Evolutionary conservation across 2,113 vertebrate species (phyloP).

Genomic region (Ornithorhynchus anatinus): DNA sequence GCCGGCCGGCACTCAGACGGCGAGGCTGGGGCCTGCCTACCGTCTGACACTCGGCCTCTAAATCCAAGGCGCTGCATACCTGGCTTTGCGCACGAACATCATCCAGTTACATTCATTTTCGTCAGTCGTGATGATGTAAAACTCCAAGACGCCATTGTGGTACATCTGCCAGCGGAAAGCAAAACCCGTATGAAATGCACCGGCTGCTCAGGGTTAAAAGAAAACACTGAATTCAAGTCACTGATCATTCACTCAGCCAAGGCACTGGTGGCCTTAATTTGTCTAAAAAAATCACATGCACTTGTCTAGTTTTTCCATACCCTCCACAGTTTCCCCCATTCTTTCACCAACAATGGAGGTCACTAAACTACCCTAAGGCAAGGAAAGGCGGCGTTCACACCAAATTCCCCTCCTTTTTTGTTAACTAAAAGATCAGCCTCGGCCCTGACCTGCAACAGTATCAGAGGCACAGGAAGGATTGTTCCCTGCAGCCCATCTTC

Average conservation of each 20-base stretch:
- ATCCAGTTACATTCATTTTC: conserved; percentile 99
- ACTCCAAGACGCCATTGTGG: conserved; percentile 88
- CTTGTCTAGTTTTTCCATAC: neutral
- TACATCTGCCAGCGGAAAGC: conserved; percentile 80
- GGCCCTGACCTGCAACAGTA: no score
- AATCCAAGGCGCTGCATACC: conserved; percentile 71
- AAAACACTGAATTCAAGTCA: neutral
- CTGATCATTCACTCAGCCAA: neutral
- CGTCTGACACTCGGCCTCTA: neutral
- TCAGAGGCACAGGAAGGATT: no score
- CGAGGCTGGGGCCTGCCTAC: neutral
- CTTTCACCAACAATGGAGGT: neutral
- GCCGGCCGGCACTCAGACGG: no score
- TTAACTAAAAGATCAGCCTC: no score
- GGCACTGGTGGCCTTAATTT: neutral
- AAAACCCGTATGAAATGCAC: neutral
- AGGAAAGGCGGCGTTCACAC: no score
- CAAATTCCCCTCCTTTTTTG: no score
- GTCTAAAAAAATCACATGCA: neutral
- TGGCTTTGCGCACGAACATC: conserved; percentile 96
- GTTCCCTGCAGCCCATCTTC: no score
- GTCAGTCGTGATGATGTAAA: conserved; percentile 87
- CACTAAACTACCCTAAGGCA: no score
- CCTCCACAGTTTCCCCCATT: neutral
- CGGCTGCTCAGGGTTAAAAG: neutral